phyloP scores from a whole-genome alignment of 2,888 invertebrate species.

The Nasonovia ribisnigri region DNA sequence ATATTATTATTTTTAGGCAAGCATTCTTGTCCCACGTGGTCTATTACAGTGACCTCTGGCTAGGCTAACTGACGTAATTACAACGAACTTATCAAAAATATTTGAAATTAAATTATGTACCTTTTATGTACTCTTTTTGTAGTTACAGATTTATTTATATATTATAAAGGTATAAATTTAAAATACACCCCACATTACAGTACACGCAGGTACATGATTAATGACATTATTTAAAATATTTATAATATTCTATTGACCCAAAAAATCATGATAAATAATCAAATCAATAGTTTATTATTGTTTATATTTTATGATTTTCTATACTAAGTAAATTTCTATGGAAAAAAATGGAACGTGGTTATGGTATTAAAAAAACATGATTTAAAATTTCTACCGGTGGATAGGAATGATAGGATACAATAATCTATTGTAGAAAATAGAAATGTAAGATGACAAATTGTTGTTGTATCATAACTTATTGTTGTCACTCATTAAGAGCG shows the following conservation, averaged over 20 bases:
- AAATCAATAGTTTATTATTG: background rate
- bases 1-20: conserved; percentile 54
- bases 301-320: background rate
- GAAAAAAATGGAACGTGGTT: background rate
- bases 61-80: conserved; percentile 15
- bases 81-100: conserved; percentile 6
- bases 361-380: background rate
- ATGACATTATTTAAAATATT: background rate
- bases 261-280: background rate
- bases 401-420: background rate
- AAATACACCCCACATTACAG: no score
- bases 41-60: conserved; percentile 38
- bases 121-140: background rate
- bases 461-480: conserved; percentile 35
- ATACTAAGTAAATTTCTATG: background rate
- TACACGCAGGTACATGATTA: background rate
- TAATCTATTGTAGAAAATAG: background rate
- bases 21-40: conserved; percentile 32
- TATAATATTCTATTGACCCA: background rate
- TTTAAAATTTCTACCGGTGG: background rate
- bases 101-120: background rate
- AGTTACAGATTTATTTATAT: background rate
- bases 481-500: conserved; percentile 17
- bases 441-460: conserved; percentile 13
- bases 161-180: background rate